Evolutionary conservation across 2,888 invertebrate genomes (phyloP), one percentile per base, ranked within the genome.

Genomic region (Caradrina clavipalpis): DNA sequence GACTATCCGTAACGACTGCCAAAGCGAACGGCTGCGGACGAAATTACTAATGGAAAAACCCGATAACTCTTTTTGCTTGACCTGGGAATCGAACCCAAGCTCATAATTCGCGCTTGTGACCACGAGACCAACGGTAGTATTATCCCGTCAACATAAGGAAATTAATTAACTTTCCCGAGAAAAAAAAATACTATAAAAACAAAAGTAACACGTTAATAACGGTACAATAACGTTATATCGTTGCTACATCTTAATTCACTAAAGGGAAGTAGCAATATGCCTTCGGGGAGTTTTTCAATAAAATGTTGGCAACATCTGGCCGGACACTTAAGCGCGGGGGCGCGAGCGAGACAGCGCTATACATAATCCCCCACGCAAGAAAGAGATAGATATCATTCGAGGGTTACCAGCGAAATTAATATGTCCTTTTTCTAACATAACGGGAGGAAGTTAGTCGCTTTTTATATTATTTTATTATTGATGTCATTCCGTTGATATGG

Each of bases 201-300:
- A 31, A 54, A 72, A 82, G 56, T 78, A 82, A 84, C 83, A 82
- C 78, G 81, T 80, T 83, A 83, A 83, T 84, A 83, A 77, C 80
- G 74, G 49, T 64, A 69, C 73, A 84, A 84, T 83, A 83, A 83
- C 85, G 83, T 59, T 64, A 73, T 79, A 69, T 60, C 82, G 80
- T 70, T 78, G 89, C 90, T 87, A 95, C 95, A 95, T 95, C 95
- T 95, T 95, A 95, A 95, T 95, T 94, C 92, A 95, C 93, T 95
- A 90, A 90, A 91, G 77, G 89, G 89, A 89, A 91, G 86, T 92
- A 87, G 85, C 95, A 95, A 93, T 90, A 95, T 94, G 94, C 94
- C 94, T 85, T 75, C 71, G 89, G 86, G 86, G 94, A 95, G 87
- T 95, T 95, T 95, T 95, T 95, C 95, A 95, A 95, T 95, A 95